These are phyloP conservation scores for Isaurus tuberculatus DNA, from an alignment of 92 coral and sea anemone genomes.

Conservation along the genomic window DNA sequence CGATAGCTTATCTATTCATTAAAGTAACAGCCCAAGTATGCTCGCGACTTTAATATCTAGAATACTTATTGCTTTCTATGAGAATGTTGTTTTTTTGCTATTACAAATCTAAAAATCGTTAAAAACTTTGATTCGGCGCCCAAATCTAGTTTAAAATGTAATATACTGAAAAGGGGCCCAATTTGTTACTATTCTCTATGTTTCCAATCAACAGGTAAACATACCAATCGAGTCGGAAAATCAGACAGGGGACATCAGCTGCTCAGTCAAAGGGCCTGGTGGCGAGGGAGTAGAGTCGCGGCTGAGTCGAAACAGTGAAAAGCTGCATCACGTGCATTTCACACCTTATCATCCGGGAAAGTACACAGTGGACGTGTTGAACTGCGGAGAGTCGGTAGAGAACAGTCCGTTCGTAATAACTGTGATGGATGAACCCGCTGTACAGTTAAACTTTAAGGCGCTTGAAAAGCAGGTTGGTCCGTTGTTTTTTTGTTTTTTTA, in stretches of 20 bases:
- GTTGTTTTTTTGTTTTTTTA: not conserved
- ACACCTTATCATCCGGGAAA: slow-evolving; percentile 72
- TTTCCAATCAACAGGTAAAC: slow-evolving; percentile 46
- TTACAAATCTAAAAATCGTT: too few relatives aligned
- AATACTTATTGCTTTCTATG: too few relatives aligned
- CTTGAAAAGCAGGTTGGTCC: slow-evolving; percentile 74
- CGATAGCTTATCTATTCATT: too few relatives aligned
- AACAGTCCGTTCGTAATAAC: slow-evolving; percentile 87
- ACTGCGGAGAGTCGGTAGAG: slow-evolving; percentile 77
- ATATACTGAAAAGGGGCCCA: too few relatives aligned
- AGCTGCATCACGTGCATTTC: slow-evolving; percentile 80
- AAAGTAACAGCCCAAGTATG: too few relatives aligned
- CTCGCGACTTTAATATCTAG: too few relatives aligned
- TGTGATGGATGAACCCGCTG: slow-evolving; percentile 61
- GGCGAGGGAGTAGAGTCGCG: slow-evolving; percentile 69
- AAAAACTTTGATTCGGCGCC: too few relatives aligned
- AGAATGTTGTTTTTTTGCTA: too few relatives aligned
- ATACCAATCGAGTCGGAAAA: slow-evolving; percentile 85
- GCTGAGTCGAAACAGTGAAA: slow-evolving; percentile 68
- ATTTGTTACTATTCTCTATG: too few relatives aligned
- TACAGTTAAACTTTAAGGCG: slow-evolving; percentile 77
- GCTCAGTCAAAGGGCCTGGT: slow-evolving; percentile 74
- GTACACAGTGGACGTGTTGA: slow-evolving; percentile 80
- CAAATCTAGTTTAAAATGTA: too few relatives aligned
- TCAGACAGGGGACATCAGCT: slow-evolving; percentile 72